These are phyloP conservation scores for Rhopalosiphum nymphaeae DNA, from an alignment of 2,888 invertebrate genomes.

Conservation along the genomic window DNA sequence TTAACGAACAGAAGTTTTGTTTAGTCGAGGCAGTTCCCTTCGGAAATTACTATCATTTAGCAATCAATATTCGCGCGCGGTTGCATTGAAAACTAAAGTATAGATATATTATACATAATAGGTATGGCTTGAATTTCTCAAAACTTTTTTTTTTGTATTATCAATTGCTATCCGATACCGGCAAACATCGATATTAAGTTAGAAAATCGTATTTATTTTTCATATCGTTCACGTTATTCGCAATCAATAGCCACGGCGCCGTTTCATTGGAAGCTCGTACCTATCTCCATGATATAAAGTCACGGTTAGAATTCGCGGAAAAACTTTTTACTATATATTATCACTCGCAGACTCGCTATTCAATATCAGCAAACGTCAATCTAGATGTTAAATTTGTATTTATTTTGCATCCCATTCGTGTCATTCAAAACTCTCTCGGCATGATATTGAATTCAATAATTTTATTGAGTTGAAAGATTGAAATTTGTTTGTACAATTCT, in stretches of 20 bases:
- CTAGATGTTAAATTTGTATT: neutral
- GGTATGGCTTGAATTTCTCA: neutral
- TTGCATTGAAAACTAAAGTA: neutral
- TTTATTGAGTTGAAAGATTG: neutral
- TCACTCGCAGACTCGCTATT: neutral
- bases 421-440: neutral
- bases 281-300: neutral
- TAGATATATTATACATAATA: neutral
- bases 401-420: neutral
- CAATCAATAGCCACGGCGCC: neutral
- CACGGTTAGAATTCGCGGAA: neutral
- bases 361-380: neutral
- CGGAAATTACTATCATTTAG: conserved; percentile 9
- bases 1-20: conserved; percentile 10
- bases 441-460: neutral
- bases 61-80: neutral
- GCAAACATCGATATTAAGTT: neutral
- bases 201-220: neutral
- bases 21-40: neutral
- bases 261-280: neutral
- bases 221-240: neutral
- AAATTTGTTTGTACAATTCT: neutral
- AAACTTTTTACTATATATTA: neutral
- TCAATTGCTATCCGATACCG: neutral
- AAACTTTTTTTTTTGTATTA: neutral